Evolutionary conservation across 92 coral and sea anemone species (phyloP), one percentile per base, ranked within the genome.

Genomic region (Phenganax marumi): DNA sequence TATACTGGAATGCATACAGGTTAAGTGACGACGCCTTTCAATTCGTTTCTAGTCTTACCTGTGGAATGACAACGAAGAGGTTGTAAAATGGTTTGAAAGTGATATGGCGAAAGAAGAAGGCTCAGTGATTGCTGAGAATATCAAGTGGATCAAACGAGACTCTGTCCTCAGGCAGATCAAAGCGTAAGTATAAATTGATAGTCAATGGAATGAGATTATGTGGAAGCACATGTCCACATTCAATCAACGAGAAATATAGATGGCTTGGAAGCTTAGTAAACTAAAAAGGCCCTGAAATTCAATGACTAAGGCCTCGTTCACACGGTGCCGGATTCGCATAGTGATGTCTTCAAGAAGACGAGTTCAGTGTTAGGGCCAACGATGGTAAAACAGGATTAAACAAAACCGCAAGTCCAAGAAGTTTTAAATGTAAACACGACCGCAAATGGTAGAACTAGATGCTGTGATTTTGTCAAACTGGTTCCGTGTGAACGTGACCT

Each of bases 61-160:
- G 86, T 95, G 98, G 98, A 88, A 89, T 33, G 96, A 95, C 80
- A 95, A 95, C 90, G 83, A 89, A 77, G 89, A 88, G 5, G 98
- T 95, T 6, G 95, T 90, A 10, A 91, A 95, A 60, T 95, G 98
- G 98, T 79, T 95, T 58, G 97, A 95, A 81, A 91, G 90, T 11
- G 98, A 95, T 70, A 52, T 91, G 70, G 90, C 51, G 74, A 85
- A 87, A 60, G 81, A 86, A 33, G 93, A 95, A 69, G 93, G 91
- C 39, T 95, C 98, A 2, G 97, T 95, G 18, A 95, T 95, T 70
- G 91, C 88, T 64, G 98, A 95, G 56, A 95, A 95, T 81, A 87
- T 95, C 81, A 95, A 92, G 74, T 95, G 98, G 96, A 88, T 92
- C 85, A 91, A 91, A 73, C 89, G 98, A 77, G 98, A 95, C 82